Evolutionary conservation across 2,888 invertebrate species (phyloP), one percentile per base, ranked within the genome.

Genomic region (Bembecia ichneumoniformis): DNA sequence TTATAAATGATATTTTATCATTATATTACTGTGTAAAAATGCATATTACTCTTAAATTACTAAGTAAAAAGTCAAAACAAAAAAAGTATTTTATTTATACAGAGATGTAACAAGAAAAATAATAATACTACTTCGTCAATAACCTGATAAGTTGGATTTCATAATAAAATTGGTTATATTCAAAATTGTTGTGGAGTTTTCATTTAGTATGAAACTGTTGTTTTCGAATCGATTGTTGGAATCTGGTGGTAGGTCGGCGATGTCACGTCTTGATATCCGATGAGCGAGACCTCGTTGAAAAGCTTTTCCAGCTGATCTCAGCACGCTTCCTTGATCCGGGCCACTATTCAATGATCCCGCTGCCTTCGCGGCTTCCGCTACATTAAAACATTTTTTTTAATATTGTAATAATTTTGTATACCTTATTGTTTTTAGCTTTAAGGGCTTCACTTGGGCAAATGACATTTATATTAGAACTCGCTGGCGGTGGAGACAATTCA

Each of bases 291-390:
- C 73, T 3, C 74, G 63, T 35, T 64, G 59, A 34, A 74, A 56
- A 1, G 69, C 74, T 50, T 63, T 68, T 52, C 74, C 71, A 1
- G 78, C 51, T 1, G 79, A 74, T 0, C 74, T 64, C 71, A 81
- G 58, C 35, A 71, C 65, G 40, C 59, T 36, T 13, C 48, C 55
- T 9, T 49, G 49, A 36, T 51, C 53, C 3, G 54, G 55, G 0
- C 64, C 72, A 3, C 71, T 62, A 3, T 77, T 67, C 43, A 70
- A 46, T 0, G 66, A 68, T 3, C 71, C 70, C 0, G 75, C 71
- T 0, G 73, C 64, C 56, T 65, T 64, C 1, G 78, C 77, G 44
- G 73, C 74, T 44, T 69, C 71, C 36, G 71, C 78, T 77, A 56
- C 58, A 59, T 11, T 40, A 58, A 36, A 43, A 3, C 11, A 53